Evolutionary conservation across 1,140 invertebrate genomes (phyloP).

Genomic region (Drosophila baimaii): DNA sequence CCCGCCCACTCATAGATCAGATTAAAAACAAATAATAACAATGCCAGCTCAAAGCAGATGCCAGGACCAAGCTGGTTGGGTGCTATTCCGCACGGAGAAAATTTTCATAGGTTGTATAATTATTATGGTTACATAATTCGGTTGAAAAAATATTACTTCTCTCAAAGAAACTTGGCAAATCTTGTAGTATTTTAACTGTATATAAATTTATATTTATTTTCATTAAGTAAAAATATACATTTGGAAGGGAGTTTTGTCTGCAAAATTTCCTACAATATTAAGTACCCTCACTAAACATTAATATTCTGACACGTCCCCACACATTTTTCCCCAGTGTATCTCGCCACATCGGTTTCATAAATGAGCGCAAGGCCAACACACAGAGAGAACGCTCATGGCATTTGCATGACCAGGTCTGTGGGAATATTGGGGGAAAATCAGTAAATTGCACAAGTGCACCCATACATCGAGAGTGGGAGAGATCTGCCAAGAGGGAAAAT

Average conservation of each 20-base stretch:
- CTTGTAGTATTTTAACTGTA: too few species aligned
- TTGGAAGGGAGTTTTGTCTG: too few species aligned
- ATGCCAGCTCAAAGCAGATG: constrained; percentile 48
- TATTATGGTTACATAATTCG: background rate
- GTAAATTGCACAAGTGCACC: constrained; percentile 42
- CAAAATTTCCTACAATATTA: too few species aligned
- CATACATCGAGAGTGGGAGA: background rate
- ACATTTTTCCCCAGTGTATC: constrained; percentile 14
- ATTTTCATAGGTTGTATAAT: background rate
- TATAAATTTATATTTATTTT: too few species aligned
- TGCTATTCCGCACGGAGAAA: background rate
- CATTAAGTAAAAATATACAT: too few species aligned
- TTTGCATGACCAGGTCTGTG: constrained; percentile 45
- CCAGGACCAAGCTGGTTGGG: background rate
- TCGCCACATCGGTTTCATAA: constrained; percentile 50
- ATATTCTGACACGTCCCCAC: too few species aligned
- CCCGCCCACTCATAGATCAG: constrained; percentile 42
- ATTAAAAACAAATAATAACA: constrained; percentile 76
- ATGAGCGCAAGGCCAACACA: constrained; percentile 63
- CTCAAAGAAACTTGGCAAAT: too few species aligned
- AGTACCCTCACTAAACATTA: too few species aligned
- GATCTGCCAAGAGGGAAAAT: constrained; percentile 4
- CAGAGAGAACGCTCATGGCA: constrained; percentile 45
- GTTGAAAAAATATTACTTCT: too few species aligned
- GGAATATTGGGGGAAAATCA: constrained; percentile 16